These are phyloP conservation scores for Chironomus tentans DNA, from an alignment of 2,888 invertebrate genomes.

Conservation along the genomic window DNA sequence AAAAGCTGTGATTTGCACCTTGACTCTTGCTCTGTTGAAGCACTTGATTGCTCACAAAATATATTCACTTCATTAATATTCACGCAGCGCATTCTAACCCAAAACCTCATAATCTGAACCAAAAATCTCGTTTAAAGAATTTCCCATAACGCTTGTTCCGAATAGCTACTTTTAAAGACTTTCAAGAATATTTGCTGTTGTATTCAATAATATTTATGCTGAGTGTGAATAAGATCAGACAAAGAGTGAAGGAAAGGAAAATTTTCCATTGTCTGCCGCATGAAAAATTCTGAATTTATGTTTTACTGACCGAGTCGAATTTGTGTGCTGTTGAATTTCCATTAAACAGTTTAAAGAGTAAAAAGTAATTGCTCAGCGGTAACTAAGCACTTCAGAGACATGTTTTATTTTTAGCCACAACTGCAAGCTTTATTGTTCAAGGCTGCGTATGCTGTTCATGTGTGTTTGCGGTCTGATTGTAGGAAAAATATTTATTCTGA, in stretches of 20 bases:
- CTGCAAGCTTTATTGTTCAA: neutral
- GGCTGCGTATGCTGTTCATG: neutral
- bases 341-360: neutral
- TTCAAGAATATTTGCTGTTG: too few relatives aligned
- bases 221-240: too few relatives aligned
- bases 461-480: neutral
- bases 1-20: too few relatives aligned
- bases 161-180: too few relatives aligned
- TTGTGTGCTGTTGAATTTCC: neutral
- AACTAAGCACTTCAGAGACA: neutral
- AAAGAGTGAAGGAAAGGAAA: neutral
- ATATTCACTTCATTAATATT: too few relatives aligned
- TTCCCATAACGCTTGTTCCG: too few relatives aligned
- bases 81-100: too few relatives aligned
- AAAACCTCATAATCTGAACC: too few relatives aligned
- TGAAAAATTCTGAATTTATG: constrained; percentile 15
- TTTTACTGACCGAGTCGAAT: neutral
- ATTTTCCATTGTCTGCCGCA: neutral
- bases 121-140: too few relatives aligned
- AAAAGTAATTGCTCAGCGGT: neutral
- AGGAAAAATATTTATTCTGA: neutral
- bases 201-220: too few relatives aligned
- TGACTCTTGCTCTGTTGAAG: too few relatives aligned
- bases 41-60: too few relatives aligned
- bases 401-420: neutral